Base-by-base conservation (phyloP, 92 coral and sea anemone genomes). In the Desmophyllum pertusum region DNA sequence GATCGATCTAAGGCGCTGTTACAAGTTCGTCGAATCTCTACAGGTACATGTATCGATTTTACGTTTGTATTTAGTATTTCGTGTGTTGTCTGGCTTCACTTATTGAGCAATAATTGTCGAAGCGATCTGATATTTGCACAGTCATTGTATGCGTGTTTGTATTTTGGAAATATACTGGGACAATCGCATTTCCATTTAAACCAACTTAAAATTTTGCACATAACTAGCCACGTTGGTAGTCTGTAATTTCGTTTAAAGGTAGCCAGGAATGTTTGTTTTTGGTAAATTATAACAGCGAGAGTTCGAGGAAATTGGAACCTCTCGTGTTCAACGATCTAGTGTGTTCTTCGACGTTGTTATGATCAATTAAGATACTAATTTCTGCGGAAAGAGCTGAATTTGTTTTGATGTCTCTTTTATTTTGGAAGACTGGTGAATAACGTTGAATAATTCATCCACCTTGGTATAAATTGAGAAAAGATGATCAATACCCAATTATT, bases 71-170 rank as follows among this genome's bases (percentile, higher is more conserved):
- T 79, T 18, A 7, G 41, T 8, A 2, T 76, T 78, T 64, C 30
- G 37, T 66, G 46, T 67, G 64, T 33, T 36, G 19, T 55, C 68
- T 2, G 57, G 55, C 35, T 15, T n/a, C 25, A 14, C 13, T 25
- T 27, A 45, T 65, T 30, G 72, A 59, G 63, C 33, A 21, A 66
- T 66, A 27, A 33, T 46, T 64, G 45, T 19, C 19, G 83, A 79
- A 45, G 83, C 38, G 63, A 79, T 64, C 73, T 51, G 25, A 23
- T 52, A 55, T 68, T 68, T 68, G 36, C 65, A 35, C 33, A 21
- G 36, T 67, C 42, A 67, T 37, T 67, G 73, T 35, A 43, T 9
- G 42, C 73, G 73, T 67, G 70, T 65, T 65, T 65, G 70, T 65
- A 29, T 33, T n/a, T 1, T 29, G 70, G 70, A 65, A 35, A 67